Base-by-base conservation (phyloP, 92 coral and sea anemone genomes). In the Heteractis magnifica region DNA sequence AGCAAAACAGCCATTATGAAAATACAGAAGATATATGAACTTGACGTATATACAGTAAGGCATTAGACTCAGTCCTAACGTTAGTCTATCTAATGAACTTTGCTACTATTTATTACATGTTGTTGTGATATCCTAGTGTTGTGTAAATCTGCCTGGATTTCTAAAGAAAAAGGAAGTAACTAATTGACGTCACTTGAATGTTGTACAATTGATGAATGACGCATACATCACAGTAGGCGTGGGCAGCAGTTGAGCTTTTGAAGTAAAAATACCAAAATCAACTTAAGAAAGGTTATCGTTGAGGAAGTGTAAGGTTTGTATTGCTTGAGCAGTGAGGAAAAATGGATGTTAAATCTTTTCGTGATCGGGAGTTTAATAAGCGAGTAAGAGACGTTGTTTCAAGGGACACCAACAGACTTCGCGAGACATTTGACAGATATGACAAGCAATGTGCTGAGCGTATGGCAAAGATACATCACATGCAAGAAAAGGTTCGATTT, bases 401-500 rank as follows among this genome's bases (percentile, higher is more conserved):
- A 49, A 90, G 94, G 19, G 94, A 93, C 77, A 84, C 84, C 19
- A 84, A 83, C 79, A 76, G 79, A 51, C 90, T 93, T 2, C 78
- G 91, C 50, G 77, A 89, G 76, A 90, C 90, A 34, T 91, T 56
- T 20, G 82, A 91, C 56, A 91, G 87, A 78, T 89, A 84, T 87
- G 97, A 91, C 85, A 91, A 79, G 72, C 89, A 93, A 75, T 87
- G 81, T 74, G 94, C 94, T 20, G 88, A 62, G 48, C 94, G 97
- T 34, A 51, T 93, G 85, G 94, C 97, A 3, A 87, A 89, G 88
- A 91, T 93, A 51, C 90, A 93, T 15, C 88, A 88, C 79, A 89
- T 91, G 94, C 97, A 93, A 52, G 97, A 93, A 49, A 90, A 88
- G 58, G 90, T 91, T 56, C 89, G 92, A 9, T 90, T 91, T 65